Evolutionary conservation across 1,140 invertebrate species (phyloP).

Genomic region (Temnothorax longispinosus): DNA sequence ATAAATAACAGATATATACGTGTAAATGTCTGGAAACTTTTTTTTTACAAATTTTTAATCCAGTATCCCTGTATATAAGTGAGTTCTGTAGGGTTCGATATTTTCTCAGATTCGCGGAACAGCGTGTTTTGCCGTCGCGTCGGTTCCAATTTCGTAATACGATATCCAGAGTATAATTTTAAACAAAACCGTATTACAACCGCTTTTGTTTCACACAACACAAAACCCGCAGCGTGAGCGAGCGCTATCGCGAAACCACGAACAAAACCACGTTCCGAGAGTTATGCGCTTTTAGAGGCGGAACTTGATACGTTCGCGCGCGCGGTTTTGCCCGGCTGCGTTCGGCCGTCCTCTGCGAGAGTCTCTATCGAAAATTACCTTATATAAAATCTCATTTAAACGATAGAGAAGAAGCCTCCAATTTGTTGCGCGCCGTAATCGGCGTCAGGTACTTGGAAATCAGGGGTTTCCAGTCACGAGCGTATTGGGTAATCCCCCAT

Average conservation of each 20-base stretch:
- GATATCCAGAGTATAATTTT: constrained; percentile 20
- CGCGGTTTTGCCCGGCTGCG: background rate
- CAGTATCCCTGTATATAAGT: background rate
- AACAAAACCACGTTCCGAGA: constrained; percentile 8
- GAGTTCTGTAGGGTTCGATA: background rate
- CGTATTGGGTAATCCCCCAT: constrained; percentile 16
- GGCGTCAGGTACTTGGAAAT: constrained; percentile 14
- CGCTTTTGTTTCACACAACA: background rate
- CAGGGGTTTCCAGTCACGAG: constrained; percentile 34
- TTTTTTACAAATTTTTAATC: background rate
- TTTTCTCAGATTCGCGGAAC: background rate
- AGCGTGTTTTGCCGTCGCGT: background rate
- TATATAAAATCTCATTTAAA: constrained; percentile 47
- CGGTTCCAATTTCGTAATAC: constrained; percentile 7
- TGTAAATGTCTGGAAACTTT: background rate
- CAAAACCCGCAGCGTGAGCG: background rate
- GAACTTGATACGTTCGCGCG: constrained; percentile 22
- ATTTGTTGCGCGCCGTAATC: constrained; percentile 34
- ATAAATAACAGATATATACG: background rate
- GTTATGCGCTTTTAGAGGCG: constrained; percentile 10
- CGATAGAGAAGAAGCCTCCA: constrained; percentile 20
- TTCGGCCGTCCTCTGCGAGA: background rate
- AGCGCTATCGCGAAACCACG: background rate
- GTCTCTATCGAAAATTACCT: constrained; percentile 16
- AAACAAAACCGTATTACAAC: background rate